Conservation (phyloP, 2,113 vertebrate species). For the Lamprologus sp. region DNA sequence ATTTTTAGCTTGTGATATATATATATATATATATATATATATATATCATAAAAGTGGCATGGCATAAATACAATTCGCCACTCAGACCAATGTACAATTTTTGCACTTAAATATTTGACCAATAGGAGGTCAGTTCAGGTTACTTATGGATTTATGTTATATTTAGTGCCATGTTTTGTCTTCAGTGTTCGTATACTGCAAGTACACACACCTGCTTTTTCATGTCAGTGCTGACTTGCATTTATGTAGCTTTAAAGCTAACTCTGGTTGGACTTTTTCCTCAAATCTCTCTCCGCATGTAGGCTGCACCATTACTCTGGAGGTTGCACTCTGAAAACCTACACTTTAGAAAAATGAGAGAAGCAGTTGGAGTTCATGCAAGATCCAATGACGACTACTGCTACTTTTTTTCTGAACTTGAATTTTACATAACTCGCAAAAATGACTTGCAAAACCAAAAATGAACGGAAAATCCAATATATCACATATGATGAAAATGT, state of each 20-base stretch:
- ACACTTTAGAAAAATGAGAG: not conserved
- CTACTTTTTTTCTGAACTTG: not conserved
- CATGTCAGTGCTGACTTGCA: not conserved
- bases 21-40: no score
- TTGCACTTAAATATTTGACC: not conserved
- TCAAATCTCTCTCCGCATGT: not conserved
- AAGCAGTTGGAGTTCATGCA: not conserved
- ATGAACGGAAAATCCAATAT: not conserved
- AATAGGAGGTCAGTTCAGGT: not conserved
- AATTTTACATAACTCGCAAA: not conserved
- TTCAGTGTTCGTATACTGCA: not conserved
- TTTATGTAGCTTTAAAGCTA: not conserved
- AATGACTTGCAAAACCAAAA: not conserved
- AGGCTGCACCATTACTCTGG: not conserved
- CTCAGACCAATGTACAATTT: not conserved
- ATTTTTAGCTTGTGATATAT: no score
- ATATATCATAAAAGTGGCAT: not conserved
- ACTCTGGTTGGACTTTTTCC: not conserved
- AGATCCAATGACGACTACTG: not conserved
- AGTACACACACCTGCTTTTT: not conserved
- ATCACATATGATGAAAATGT: not conserved
- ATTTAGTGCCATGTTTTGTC: not conserved
- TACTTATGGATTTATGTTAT: not conserved
- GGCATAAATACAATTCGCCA: not conserved
- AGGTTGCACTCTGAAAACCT: not conserved